A percentile compares a stretch with the other conserved stretches of the same genome.
phyloP scores from a whole-genome alignment of 2,888 invertebrate species.

The Pachydiplax longipennis region DNA sequence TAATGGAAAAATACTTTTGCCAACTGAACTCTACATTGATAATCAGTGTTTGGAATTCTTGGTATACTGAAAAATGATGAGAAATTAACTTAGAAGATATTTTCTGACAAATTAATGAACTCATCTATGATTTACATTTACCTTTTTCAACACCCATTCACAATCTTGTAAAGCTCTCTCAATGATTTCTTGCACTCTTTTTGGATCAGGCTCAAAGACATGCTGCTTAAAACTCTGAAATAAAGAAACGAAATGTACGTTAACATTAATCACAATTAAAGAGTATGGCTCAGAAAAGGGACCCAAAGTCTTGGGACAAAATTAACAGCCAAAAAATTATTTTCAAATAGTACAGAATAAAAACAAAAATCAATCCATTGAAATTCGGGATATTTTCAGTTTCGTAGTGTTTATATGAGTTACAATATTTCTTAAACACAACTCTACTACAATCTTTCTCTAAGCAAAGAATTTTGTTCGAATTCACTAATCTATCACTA shows the following conservation, averaged over 20 bases:
- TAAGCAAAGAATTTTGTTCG: too few relatives aligned
- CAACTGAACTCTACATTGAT: neutral
- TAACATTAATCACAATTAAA: too few relatives aligned
- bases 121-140: constrained; percentile 55
- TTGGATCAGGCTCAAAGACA: constrained; percentile 73
- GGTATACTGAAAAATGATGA: neutral
- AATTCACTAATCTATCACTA: too few relatives aligned
- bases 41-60: neutral
- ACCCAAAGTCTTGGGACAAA: too few relatives aligned
- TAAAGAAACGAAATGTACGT: neutral
- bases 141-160: constrained; percentile 81
- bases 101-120: neutral
- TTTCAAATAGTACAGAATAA: neutral
- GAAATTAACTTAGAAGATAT: neutral
- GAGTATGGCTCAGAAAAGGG: too few relatives aligned
- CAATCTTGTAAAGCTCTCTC: constrained; percentile 75
- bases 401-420: too few relatives aligned
- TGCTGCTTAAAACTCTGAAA: constrained; percentile 80
- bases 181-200: constrained; percentile 76
- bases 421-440: too few relatives aligned
- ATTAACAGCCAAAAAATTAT: too few relatives aligned
- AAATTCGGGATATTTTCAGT: neutral
- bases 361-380: constrained; percentile 36
- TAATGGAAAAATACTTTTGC: neutral
- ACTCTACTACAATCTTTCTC: too few relatives aligned